These are phyloP conservation scores for Lucilia sericata DNA, from an alignment of 1,140 invertebrate species.

Conservation along the genomic window DNA sequence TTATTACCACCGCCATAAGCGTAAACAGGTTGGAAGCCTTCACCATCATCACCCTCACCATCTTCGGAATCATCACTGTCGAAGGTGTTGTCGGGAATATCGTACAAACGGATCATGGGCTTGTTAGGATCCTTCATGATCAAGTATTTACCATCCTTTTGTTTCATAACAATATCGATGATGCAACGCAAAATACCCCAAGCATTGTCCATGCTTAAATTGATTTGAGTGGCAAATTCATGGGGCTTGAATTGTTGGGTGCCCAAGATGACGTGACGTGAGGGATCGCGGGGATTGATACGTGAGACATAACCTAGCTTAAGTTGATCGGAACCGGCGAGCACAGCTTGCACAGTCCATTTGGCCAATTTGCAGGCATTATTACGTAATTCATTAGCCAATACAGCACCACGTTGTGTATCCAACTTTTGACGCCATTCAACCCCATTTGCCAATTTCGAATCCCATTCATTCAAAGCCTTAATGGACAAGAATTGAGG, in stretches of 20 bases:
- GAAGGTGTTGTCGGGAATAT: constrained; percentile 98
- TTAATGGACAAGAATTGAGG: constrained; percentile 96
- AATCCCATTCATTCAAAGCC: constrained; percentile 99
- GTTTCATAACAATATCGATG: constrained; percentile 97
- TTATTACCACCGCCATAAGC: constrained; percentile 49
- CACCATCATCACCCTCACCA: constrained; percentile 82
- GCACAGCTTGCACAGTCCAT: constrained; percentile 97
- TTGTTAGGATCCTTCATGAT: constrained; percentile 99
- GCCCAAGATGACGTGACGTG: constrained; percentile 96
- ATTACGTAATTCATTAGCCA: constrained; percentile 98
- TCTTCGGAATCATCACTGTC: constrained; percentile 97
- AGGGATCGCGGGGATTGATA: constrained; percentile 90
- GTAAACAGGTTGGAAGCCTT: constrained; percentile 66
- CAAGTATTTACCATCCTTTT: constrained; percentile 96
- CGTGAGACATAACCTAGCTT: constrained; percentile 99
- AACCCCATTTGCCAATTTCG: constrained; percentile 93
- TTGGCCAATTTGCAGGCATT: constrained; percentile 99
- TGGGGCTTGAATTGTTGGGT: constrained; percentile 98
- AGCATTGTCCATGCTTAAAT: constrained; percentile 99
- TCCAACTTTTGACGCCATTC: constrained; percentile 99
- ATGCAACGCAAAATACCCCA: constrained; percentile 99
- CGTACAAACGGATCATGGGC: constrained; percentile 94
- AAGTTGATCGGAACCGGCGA: constrained; percentile 97
- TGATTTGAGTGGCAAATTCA: constrained; percentile 99
- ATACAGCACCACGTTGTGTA: constrained; percentile 95